These are phyloP conservation scores for Melanotaenia duboulayi DNA, from an alignment of 2,113 vertebrate genomes.

Conservation along the genomic window DNA sequence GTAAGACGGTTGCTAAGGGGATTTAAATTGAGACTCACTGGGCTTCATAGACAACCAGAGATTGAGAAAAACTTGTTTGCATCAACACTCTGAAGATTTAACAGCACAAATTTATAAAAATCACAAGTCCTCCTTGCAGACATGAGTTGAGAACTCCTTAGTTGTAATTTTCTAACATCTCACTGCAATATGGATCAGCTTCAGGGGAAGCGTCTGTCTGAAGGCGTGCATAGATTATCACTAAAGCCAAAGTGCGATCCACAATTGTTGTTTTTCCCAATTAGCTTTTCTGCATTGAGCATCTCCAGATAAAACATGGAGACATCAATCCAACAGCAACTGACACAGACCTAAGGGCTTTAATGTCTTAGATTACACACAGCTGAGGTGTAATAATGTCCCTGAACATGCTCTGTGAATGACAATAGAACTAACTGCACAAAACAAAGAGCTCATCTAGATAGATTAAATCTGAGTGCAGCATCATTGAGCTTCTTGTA, in stretches of 20 bases:
- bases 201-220: constrained; percentile 23
- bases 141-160: constrained; percentile 6
- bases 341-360: not conserved
- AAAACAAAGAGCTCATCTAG: constrained; percentile 41
- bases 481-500: constrained; percentile 9
- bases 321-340: constrained; percentile 24
- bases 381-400: constrained; percentile 4
- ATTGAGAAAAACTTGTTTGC: constrained; percentile 7
- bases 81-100: constrained; percentile 26
- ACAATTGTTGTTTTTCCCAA: constrained; percentile 39
- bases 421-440: not conserved
- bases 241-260: constrained; percentile 8
- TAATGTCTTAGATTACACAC: constrained; percentile 15
- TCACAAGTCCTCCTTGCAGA: constrained; percentile 29
- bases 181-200: constrained; percentile 35
- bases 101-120: constrained; percentile 40
- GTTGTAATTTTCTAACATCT: constrained; percentile 11
- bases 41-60: constrained; percentile 17
- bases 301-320: constrained; percentile 9
- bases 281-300: constrained; percentile 27
- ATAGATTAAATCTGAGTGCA: constrained; percentile 31
- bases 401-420: constrained; percentile 3
- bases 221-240: constrained; percentile 25
- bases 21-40: constrained; percentile 30
- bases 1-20: constrained; percentile 48